These are phyloP conservation scores for Drosophila ustulata DNA, from an alignment of 2,888 invertebrate genomes.

Conservation along the genomic window DNA sequence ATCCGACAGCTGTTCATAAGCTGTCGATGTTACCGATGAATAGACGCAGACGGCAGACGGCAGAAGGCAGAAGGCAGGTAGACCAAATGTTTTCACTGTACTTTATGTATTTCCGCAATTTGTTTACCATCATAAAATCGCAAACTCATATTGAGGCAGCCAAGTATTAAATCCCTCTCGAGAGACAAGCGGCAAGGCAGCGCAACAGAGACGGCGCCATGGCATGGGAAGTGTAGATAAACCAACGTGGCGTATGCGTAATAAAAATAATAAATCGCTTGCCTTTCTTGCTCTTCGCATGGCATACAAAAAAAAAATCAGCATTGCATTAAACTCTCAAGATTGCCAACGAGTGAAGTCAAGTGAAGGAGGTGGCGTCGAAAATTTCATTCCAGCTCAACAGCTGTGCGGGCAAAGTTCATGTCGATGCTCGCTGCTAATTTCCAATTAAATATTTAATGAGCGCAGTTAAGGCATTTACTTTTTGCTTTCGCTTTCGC, in stretches of 20 bases:
- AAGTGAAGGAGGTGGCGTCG: neutral
- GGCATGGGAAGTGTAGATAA: constrained; percentile 12
- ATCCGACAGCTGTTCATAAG: constrained; percentile 57
- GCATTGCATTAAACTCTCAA: neutral
- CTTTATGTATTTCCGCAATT: constrained; percentile 54
- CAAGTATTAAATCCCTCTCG: constrained; percentile 38
- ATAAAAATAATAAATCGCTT: constrained; percentile 22
- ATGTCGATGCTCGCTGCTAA: neutral
- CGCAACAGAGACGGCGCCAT: neutral
- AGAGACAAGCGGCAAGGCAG: neutral
- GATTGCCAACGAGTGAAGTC: neutral
- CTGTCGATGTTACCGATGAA: constrained; percentile 15
- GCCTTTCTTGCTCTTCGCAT: neutral
- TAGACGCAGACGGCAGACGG: neutral
- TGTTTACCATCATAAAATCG: constrained; percentile 50
- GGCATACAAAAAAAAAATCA: constrained; percentile 1
- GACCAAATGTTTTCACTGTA: constrained; percentile 27
- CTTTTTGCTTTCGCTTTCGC: neutral
- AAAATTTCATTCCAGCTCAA: neutral
- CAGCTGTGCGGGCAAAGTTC: constrained; percentile 1
- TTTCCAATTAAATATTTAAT: constrained; percentile 9
- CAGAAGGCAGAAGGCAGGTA: neutral
- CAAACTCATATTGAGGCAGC: constrained; percentile 42
- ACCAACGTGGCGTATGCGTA: constrained; percentile 8
- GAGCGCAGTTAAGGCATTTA: neutral